Percentiles rank a stretch among this genome's conserved stretches.
phyloP scores from a whole-genome alignment of 2,888 invertebrate genomes.

The Ypsolopha sequella region DNA sequence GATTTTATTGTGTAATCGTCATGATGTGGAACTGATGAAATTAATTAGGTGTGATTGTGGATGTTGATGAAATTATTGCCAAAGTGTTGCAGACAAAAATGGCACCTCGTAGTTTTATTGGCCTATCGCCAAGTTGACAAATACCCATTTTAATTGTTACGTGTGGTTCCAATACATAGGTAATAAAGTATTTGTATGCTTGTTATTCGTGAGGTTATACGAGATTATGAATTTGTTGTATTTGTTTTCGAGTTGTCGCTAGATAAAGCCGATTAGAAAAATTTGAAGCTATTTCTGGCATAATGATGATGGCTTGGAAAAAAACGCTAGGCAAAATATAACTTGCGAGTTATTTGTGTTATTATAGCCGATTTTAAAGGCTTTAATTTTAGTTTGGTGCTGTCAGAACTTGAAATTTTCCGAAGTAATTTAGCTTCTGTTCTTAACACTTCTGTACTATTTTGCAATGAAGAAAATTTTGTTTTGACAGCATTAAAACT shows the following conservation, averaged over 20 bases:
- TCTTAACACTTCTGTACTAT: no score
- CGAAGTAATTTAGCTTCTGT: no score
- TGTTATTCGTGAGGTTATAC: constrained; percentile 5
- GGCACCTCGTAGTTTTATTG: neutral
- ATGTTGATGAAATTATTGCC: constrained; percentile 15
- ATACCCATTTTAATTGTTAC: no score
- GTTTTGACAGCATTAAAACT: no score
- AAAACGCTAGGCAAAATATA: neutral
- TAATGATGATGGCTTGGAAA: no score
- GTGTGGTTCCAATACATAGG: neutral
- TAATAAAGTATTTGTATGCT: neutral
- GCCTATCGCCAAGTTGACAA: neutral
- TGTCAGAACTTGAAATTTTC: no score
- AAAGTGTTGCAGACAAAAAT: constrained; percentile 19
- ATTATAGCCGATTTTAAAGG: no score
- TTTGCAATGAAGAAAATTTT: no score
- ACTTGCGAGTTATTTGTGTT: neutral
- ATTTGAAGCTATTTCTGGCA: neutral
- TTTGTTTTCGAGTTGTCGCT: constrained; percentile 20
- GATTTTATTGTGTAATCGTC: constrained; percentile 27
- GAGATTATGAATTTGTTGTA: constrained; percentile 3
- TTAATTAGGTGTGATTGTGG: neutral
- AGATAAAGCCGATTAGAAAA: constrained; percentile 18
- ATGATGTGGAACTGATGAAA: neutral
- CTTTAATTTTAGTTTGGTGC: no score